Base-by-base conservation (phyloP, 2,888 invertebrate species). In the Drosophila nigricruria region DNA sequence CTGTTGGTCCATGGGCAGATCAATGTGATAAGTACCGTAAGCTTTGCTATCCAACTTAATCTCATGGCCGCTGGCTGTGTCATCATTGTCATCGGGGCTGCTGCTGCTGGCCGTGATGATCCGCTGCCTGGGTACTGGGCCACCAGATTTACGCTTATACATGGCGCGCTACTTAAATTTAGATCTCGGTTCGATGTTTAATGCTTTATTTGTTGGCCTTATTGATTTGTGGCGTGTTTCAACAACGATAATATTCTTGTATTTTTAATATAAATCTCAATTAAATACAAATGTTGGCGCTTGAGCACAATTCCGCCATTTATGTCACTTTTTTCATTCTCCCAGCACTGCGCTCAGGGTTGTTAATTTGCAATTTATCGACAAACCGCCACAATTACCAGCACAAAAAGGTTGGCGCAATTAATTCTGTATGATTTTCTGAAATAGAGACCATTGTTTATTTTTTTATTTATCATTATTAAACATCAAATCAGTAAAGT, bases 241-340 rank as follows among this genome's bases (percentile, higher is more conserved):
- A 58, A 57, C 47, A 67, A 58, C 40, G 50, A 72, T 72, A 61
- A 57, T 73, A 50, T 59, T 73, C 52, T 20, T 63, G 34, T 69
- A 68, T 77, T 72, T 74, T 77, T 68, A 65, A 61, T 77, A 79
- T 71, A 77, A 77, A 64, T 79, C 70, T 73, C 82, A 91, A 90
- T 87, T 84, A 89, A 90, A 90, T 88, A 82, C 79, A 70, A 88
- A 87, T 88, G 82, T 88, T 86, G 88, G 90, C 85, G 84, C 90
- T 91, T 82, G 87, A 85, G 89, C 83, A 87, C 79, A 75, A 86
- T 81, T 90, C 91, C 92, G 92, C 92, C 92, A 92, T 92, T 92
- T 89, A 83, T 89, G 90, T 91, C 91, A 86, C 85, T 91, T 92
- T 89, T 91, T 90, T 86, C 87, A 84, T 85, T 80, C 85, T 83